A percentile compares a stretch with the other conserved stretches of the same genome.
Evolutionary conservation across 2,888 invertebrate genomes (phyloP).

Genomic region (Limnephilus marmoratus): DNA sequence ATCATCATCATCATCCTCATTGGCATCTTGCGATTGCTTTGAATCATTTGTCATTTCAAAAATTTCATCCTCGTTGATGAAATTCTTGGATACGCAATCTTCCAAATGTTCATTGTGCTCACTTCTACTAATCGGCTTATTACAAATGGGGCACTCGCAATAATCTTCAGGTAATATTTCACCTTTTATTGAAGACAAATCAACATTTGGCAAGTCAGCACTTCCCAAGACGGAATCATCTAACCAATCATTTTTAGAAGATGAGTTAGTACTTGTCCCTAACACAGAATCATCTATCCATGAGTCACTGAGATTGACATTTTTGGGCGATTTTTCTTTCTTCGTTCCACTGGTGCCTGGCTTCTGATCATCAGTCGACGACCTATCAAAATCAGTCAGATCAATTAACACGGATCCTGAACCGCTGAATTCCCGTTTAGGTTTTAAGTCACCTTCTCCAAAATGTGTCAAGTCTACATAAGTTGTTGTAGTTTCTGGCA

Average conservation of each 20-base stretch:
- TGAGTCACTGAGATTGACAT: neutral
- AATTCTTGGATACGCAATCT: conserved; percentile 71
- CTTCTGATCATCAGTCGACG: neutral
- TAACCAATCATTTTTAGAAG: neutral
- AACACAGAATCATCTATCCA: conserved; percentile 25
- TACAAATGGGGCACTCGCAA: conserved; percentile 75
- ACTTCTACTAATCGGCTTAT: conserved; percentile 68
- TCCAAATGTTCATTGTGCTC: conserved; percentile 75
- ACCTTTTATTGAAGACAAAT: neutral
- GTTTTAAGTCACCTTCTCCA: neutral
- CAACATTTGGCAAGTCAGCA: neutral
- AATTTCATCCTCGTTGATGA: conserved; percentile 70
- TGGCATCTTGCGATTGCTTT: conserved; percentile 18
- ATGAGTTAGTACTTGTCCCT: neutral
- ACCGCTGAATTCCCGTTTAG: neutral
- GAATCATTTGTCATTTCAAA: conserved; percentile 66
- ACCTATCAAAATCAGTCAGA: conserved; percentile 42
- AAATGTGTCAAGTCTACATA: conserved; percentile 53
- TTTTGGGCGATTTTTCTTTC: neutral
- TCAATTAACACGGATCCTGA: conserved; percentile 38
- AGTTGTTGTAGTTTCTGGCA: neutral
- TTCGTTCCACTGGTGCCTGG: conserved; percentile 12
- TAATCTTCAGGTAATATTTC: conserved; percentile 36
- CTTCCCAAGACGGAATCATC: neutral
- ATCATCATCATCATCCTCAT: conserved; percentile 14